These are phyloP conservation scores for Redunca redunca DNA, from an alignment of 2,113 vertebrate genomes.

Conservation along the genomic window DNA sequence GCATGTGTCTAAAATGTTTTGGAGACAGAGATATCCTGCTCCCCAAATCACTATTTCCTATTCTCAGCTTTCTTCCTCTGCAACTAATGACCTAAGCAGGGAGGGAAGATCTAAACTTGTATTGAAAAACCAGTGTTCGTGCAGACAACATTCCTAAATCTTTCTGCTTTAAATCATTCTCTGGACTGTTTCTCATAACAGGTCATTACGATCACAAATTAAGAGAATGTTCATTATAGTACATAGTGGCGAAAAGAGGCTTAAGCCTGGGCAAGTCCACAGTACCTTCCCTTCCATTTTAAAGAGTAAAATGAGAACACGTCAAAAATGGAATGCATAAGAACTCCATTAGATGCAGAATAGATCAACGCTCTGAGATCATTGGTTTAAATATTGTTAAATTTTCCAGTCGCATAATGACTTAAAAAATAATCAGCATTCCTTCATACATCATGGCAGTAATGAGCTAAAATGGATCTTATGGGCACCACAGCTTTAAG, in stretches of 20 bases:
- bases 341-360: neutral
- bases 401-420: neutral
- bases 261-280: neutral
- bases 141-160: neutral
- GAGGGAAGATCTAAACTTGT: neutral
- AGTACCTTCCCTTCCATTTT: neutral
- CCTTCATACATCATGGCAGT: neutral
- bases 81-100: neutral
- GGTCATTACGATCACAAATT: neutral
- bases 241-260: neutral
- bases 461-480: neutral
- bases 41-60: neutral
- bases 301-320: neutral
- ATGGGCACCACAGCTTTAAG: neutral
- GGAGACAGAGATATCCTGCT: neutral
- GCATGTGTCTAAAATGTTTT: conserved; percentile 7
- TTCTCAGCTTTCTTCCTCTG: neutral
- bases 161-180: neutral
- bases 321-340: neutral
- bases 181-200: neutral
- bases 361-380: neutral
- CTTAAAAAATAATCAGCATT: neutral
- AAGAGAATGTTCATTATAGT: neutral
- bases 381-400: neutral
- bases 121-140: neutral